A percentile compares a stretch with the other conserved stretches of the same genome.
phyloP scores from a whole-genome alignment of 2,888 invertebrate species.

The Troilus luridus region DNA sequence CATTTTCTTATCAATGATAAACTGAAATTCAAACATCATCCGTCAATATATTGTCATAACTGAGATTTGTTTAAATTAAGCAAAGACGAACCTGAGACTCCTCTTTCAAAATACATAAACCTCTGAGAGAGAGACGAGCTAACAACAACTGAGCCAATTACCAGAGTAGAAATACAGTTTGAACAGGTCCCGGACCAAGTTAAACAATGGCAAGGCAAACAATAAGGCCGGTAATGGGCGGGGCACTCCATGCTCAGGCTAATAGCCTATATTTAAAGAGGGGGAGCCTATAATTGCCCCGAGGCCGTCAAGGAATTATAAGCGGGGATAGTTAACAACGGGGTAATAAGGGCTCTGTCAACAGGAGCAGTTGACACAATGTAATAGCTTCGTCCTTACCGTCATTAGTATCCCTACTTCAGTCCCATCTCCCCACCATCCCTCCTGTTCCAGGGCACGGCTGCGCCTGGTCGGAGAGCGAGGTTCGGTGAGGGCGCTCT shows the following conservation, averaged over 20 bases:
- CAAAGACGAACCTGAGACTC: background rate
- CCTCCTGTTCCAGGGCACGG: background rate
- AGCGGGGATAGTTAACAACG: background rate
- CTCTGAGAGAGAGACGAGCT: background rate
- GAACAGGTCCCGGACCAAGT: background rate
- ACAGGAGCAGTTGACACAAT: conserved; percentile 54
- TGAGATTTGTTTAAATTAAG: background rate
- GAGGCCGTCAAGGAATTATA: conserved; percentile 30
- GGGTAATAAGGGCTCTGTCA: conserved; percentile 52
- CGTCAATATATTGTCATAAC: background rate
- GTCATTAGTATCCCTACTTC: background rate
- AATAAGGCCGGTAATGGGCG: background rate
- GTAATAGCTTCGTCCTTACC: conserved; percentile 47
- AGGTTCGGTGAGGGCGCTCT: too few relatives aligned
- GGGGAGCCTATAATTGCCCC: background rate
- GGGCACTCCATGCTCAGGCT: background rate
- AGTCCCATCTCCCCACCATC: background rate
- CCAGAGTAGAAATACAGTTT: background rate
- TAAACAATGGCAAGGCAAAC: conserved; percentile 22
- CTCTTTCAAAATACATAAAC: background rate
- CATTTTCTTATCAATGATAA: background rate
- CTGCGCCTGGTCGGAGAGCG: too few relatives aligned
- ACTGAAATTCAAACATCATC: background rate
- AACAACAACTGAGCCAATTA: conserved; percentile 39
- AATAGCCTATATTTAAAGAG: conserved; percentile 42